These are phyloP conservation scores for Nannoperca obscura DNA, from an alignment of 2,797 vertebrate genomes.

Conservation along the genomic window DNA sequence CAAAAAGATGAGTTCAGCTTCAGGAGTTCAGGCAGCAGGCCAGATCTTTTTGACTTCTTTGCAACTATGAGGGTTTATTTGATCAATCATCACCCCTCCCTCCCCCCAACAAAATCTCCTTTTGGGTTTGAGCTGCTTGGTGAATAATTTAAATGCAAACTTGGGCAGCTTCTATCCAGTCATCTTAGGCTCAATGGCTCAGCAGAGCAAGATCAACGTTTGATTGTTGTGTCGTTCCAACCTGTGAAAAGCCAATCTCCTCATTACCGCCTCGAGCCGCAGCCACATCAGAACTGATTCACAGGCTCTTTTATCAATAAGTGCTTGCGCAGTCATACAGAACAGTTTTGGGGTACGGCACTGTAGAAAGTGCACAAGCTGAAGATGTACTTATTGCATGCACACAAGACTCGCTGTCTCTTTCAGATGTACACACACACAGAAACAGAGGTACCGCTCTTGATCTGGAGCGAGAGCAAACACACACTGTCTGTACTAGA, in stretches of 20 bases:
- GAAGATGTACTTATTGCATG: neutral
- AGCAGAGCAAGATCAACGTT: conserved; percentile 17
- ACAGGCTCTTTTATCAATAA: conserved; percentile 19
- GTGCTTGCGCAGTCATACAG: neutral
- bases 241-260: conserved; percentile 15
- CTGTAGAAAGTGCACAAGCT: neutral
- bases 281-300: neutral
- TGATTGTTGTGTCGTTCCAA: neutral
- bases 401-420: conserved; percentile 14
- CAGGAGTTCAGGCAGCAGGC: conserved; percentile 43
- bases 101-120: neutral
- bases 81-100: conserved; percentile 38
- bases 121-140: conserved; percentile 11
- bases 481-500: neutral
- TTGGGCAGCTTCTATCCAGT: conserved; percentile 40
- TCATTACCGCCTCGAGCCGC: neutral
- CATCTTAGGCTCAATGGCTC: conserved; percentile 17
- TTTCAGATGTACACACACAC: conserved; percentile 8
- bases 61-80: conserved; percentile 44
- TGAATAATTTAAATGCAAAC: conserved; percentile 62
- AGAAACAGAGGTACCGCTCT: conserved; percentile 1
- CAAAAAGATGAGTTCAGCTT: conserved; percentile 53
- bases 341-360: neutral
- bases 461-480: conserved; percentile 16
- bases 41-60: conserved; percentile 42